Base-by-base conservation (phyloP, 2,797 vertebrate species). In the Clamator glandarius region DNA sequence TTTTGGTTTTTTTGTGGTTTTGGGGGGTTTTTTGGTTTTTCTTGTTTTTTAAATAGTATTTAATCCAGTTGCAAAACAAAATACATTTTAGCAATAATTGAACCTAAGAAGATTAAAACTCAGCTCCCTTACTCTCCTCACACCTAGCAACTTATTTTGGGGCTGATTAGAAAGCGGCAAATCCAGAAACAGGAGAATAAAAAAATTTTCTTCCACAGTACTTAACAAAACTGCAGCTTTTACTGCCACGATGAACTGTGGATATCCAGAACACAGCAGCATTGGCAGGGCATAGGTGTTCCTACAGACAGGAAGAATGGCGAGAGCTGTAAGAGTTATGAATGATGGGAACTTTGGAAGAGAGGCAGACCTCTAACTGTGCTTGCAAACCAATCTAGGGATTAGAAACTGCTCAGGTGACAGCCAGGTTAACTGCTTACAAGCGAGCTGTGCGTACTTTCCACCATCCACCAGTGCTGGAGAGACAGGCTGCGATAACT, bases 371-470 rank as follows among this genome's bases (percentile, higher is more conserved):
- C 58, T 92, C 66, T 81, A 72, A 62, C 70, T 89, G 83, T 31
- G 55, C 51, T 25, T 87, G 74, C 67, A 90, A 93, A 88, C 44
- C 31, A 36, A 36, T 83, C 63, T 73, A 83, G 68, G 59, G 78
- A 84, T 92, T 54, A 95, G 41, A 58, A 54, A 59, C 69, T 61
- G 33, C 52, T 67, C 24, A 59, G 31, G 72, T 83, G 92, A 79
- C 73, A 87, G 82, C 31, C 69, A 83, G 85, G 88, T 94, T 94
- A 92, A 86, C 90, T 87, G 35, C 58, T 89, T 88, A 70, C 54
- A 74, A 57, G 52, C 48, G 77, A 92, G 69, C 36, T 67, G 68
- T 61, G 72, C 54, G 28, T 61, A 75, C 69, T 90, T 94, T 61
- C 80, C 80, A 63, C 61, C 83, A 91, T 88, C 69, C 58, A 75